A percentile compares a stretch with the other conserved stretches of the same genome.
phyloP scores from a whole-genome alignment of 2,888 invertebrate species.

The Apamea anceps region DNA sequence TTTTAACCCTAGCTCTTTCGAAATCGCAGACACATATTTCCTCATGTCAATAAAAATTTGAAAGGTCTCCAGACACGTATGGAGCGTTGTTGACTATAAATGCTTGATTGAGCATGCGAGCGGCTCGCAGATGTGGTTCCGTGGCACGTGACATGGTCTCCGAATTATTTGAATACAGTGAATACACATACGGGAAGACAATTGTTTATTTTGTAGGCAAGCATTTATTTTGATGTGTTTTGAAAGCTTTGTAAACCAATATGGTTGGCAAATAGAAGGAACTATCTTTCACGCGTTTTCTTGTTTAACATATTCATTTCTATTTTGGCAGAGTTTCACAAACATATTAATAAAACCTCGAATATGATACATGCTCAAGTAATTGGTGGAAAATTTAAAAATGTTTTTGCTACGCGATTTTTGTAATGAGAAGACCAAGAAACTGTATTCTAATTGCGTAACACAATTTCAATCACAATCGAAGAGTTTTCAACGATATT shows the following conservation, averaged over 20 bases:
- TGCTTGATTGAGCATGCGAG: conserved; percentile 64
- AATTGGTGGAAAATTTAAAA: too few relatives aligned
- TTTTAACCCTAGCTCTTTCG: background rate
- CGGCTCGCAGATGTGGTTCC: conserved; percentile 56
- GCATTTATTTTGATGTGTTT: conserved; percentile 35
- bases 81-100: conserved; percentile 60
- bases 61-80: conserved; percentile 49
- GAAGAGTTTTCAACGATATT: background rate
- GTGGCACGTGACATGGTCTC: conserved; percentile 58
- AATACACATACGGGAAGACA: conserved; percentile 30
- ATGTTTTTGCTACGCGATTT: background rate
- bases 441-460: background rate
- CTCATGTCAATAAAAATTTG: conserved; percentile 29
- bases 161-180: conserved; percentile 39
- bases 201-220: conserved; percentile 25
- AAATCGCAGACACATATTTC: conserved; percentile 37
- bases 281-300: conserved; percentile 2
- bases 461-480: background rate
- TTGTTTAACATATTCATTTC: background rate
- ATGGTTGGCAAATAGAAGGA: conserved; percentile 25
- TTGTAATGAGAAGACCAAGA: background rate
- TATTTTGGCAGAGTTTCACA: background rate
- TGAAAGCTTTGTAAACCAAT: conserved; percentile 33
- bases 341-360: background rate
- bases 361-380: too few relatives aligned